Evolutionary conservation across 2,888 invertebrate genomes (phyloP).

Genomic region (Mactromeris polynyma): DNA sequence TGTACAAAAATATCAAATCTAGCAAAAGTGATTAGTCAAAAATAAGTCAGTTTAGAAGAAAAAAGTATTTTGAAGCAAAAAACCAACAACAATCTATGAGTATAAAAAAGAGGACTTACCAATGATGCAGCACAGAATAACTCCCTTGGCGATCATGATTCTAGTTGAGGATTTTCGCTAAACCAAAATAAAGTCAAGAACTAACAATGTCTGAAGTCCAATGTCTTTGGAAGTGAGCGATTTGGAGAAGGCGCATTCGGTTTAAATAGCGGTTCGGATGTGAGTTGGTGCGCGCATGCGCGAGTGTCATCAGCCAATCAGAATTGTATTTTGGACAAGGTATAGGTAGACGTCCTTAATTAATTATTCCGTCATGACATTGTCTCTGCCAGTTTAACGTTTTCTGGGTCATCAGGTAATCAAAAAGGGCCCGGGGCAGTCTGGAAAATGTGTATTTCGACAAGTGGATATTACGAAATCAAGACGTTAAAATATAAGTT

Average conservation of each 20-base stretch:
- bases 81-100: background rate
- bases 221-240: slow-evolving; percentile 13
- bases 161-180: background rate
- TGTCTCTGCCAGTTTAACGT: slow-evolving; percentile 17
- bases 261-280: slow-evolving; percentile 2
- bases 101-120: slow-evolving; percentile 44
- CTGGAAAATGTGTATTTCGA: slow-evolving; percentile 13
- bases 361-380: slow-evolving; percentile 23
- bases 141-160: slow-evolving; percentile 46
- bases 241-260: background rate
- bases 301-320: background rate
- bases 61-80: background rate
- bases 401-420: slow-evolving; percentile 18
- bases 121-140: slow-evolving; percentile 47
- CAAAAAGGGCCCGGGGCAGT: slow-evolving; percentile 16
- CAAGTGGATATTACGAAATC: background rate
- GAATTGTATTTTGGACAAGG: background rate
- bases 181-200: background rate
- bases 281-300: background rate
- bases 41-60: background rate
- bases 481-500: background rate
- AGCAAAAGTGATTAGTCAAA: no score
- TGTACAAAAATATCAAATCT: no score
- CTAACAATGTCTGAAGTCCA: slow-evolving; percentile 17
- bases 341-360: background rate